Conservation (phyloP, 2,797 vertebrate genomes). For the Sebastes dallii region DNA sequence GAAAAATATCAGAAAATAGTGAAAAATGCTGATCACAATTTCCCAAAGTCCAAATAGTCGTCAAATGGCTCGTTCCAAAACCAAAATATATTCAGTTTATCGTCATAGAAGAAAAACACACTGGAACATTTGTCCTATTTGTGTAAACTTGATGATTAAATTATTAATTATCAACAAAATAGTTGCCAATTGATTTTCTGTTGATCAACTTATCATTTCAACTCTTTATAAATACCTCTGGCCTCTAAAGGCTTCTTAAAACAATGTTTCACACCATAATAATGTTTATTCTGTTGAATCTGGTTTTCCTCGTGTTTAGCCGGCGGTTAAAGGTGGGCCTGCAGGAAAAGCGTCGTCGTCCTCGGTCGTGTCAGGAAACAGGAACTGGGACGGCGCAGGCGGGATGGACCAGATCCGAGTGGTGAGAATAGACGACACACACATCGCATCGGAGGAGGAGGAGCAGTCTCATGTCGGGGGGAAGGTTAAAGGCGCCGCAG, state of each 20-base stretch:
- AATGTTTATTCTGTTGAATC: background rate
- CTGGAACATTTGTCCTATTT: background rate
- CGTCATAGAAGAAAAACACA: too few relatives aligned
- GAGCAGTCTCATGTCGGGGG: slow-evolving; percentile 10
- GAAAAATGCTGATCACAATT: too few relatives aligned
- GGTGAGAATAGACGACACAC: slow-evolving; percentile 54
- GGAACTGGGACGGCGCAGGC: background rate
- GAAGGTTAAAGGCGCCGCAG: background rate
- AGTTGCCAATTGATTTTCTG: background rate
- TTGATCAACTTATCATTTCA: background rate
- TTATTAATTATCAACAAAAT: background rate
- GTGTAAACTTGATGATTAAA: background rate
- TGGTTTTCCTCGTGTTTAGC: background rate
- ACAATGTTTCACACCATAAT: too few relatives aligned
- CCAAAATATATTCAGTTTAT: too few relatives aligned
- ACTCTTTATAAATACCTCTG: too few relatives aligned
- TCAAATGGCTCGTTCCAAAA: too few relatives aligned
- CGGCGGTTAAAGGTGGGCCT: background rate
- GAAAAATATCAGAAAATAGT: too few relatives aligned
- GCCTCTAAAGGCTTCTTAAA: too few relatives aligned
- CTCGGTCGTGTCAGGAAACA: background rate
- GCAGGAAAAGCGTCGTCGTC: background rate
- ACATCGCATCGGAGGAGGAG: slow-evolving; percentile 11
- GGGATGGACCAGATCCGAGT: slow-evolving; percentile 53
- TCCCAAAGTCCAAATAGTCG: too few relatives aligned